Base-by-base conservation (phyloP, 2,113 vertebrate genomes). In the Erinaceus europaeus region DNA sequence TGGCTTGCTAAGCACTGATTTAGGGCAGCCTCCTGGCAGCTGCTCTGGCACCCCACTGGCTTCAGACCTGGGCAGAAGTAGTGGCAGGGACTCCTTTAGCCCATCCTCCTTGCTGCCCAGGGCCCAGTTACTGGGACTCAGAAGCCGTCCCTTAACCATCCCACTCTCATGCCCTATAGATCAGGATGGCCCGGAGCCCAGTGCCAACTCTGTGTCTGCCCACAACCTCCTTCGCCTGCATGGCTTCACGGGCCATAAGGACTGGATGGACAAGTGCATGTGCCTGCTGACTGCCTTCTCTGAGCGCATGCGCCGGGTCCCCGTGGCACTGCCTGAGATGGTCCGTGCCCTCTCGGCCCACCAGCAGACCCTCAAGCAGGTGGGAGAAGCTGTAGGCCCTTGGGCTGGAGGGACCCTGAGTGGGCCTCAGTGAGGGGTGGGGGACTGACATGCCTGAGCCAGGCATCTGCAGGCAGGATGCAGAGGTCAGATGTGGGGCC, bases 131-230 rank as follows among this genome's bases (percentile, higher is more conserved):
- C n/a, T n/a, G n/a, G n/a, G 55, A 27, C 55, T 29, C 55, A 59
- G 23, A n/a, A n/a, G n/a, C n/a, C n/a, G 12, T 14, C 23, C 14
- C 9, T 40, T 21, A 46, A 1, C 36, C 4, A 7, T 34, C 4
- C 29, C 48, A 18, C 25, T 13, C 32, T n/a, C 17, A n/a, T 15
- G 2, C 59, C 32, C 65, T 20, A 27, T 91, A 99, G 99, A 99
- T 95, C 98, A 99, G 91, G 98, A 99, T 0, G 98, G 99, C 13
- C 98, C 98, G 2, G 99, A 99, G 94, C 98, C 99, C 94, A 97
- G 98, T 0, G 98, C 97, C 38, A 99, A 99, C 96, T 99, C 99
- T 0, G 92, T 98, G 57, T 96, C 98, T 0, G 98, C 98, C 11
- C 97, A 96, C 93, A 99, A 98, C 92, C 97, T 99, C 55, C 97